phyloP scores from a whole-genome alignment of 2,888 invertebrate genomes.

The Eupithecia pulchellata region DNA sequence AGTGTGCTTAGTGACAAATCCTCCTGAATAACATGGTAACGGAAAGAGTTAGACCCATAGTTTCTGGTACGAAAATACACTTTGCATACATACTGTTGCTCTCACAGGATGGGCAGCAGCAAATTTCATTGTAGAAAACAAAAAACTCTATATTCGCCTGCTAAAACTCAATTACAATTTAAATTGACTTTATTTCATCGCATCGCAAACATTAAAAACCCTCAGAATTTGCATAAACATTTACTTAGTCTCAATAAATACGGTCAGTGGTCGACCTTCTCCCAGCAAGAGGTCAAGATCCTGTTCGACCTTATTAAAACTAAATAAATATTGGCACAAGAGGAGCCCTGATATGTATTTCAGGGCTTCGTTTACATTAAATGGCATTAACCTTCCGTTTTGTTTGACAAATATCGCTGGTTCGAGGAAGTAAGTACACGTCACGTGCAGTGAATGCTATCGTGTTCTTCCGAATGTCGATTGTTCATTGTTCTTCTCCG shows the following conservation, averaged over 20 bases:
- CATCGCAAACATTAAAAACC: background rate
- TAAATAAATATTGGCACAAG: background rate
- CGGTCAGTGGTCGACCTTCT: background rate
- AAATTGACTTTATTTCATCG: background rate
- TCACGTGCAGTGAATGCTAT: slow-evolving; percentile 24
- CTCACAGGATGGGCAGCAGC: too few relatives aligned
- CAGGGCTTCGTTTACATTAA: background rate
- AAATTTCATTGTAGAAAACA: too few relatives aligned
- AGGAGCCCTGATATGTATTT: too few relatives aligned
- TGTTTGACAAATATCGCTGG: slow-evolving; percentile 5
- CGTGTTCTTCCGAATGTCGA: slow-evolving; percentile 36
- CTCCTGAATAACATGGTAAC: too few relatives aligned
- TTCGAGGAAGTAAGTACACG: background rate
- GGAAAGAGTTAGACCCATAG: too few relatives aligned
- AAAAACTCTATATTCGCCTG: too few relatives aligned
- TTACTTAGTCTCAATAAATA: background rate
- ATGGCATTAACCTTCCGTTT: slow-evolving; percentile 2
- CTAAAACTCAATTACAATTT: background rate
- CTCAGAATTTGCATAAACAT: background rate
- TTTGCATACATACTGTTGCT: too few relatives aligned
- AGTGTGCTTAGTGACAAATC: too few relatives aligned
- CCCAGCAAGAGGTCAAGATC: background rate
- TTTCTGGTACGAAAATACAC: too few relatives aligned
- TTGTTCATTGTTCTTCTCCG: slow-evolving; percentile 39
- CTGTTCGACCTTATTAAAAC: background rate